These are phyloP conservation scores for Lamellibrachia columna DNA, from an alignment of 2,888 invertebrate species.

Conservation along the genomic window DNA sequence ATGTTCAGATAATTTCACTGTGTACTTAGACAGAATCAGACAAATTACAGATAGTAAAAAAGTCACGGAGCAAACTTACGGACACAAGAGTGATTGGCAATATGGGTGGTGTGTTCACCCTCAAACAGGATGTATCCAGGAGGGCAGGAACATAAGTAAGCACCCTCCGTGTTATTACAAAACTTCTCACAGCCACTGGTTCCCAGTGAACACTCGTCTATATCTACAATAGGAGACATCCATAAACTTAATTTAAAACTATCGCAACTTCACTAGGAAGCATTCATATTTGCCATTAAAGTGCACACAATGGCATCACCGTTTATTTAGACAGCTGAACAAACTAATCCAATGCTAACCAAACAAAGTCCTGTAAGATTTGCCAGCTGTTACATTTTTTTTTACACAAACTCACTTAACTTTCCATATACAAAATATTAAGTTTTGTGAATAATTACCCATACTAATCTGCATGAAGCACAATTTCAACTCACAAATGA, in stretches of 20 bases:
- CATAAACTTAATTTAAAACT: neutral
- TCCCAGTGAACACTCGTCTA: constrained; percentile 17
- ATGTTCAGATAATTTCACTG: neutral
- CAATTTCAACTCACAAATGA: neutral
- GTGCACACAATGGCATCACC: too few relatives aligned
- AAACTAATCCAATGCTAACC: neutral
- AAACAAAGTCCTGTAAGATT: neutral
- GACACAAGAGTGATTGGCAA: constrained; percentile 12
- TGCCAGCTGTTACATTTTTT: too few relatives aligned
- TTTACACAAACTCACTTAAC: neutral
- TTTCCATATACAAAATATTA: neutral
- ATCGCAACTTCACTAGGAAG: neutral
- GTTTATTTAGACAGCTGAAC: neutral
- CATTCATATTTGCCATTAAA: neutral
- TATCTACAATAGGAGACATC: neutral
- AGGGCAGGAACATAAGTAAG: constrained; percentile 19
- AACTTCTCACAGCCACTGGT: neutral
- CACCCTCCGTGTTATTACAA: constrained; percentile 18
- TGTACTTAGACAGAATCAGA: neutral
- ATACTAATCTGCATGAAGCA: neutral
- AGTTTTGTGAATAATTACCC: neutral
- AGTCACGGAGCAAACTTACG: neutral
- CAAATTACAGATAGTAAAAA: neutral
- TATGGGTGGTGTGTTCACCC: neutral
- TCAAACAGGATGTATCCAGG: constrained; percentile 1